Evolutionary conservation across 1,140 invertebrate genomes (phyloP), one percentile per base, ranked within the genome.

Genomic region (Drosophila littoralis): DNA sequence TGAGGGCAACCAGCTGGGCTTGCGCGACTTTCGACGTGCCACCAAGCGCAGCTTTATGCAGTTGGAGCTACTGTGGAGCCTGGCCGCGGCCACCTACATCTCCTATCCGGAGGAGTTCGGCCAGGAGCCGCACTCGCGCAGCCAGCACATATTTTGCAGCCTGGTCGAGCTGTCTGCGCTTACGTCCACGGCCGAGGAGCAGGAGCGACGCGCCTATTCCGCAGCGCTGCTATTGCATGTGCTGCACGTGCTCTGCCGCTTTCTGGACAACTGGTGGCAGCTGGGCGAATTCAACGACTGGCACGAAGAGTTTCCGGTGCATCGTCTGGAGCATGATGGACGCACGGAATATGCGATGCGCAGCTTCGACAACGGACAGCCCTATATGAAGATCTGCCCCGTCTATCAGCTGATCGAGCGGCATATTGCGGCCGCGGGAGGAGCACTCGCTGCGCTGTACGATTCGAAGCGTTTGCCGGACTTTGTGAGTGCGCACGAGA

Each of bases 221-320:
- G 64, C 45, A 0, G 42, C 57, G 0, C 2, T 74, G 57, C 17
- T 77, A 13, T 17, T 81, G 8, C 65, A 77, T 2, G 54, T 66
- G 13, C n/a, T 81, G 50, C 45, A 42, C n/a, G 60, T 63, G 1
- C 61, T 54, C 13, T 81, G 78, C 13, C 45, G 51, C 0, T 66
- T 66, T 8, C 12, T 81, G 22, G 69, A 77, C 28, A 63, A 17
- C 10, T 81, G 68, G 78, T 81, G 79, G 78, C 22, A 38, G 7
- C 10, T 43, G 2, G 79, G 78, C 7, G 38, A 67, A 0, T 70
- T 81, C 5, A 12, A 52, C 1, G 78, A 81, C 40, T 42, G 35
- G n/a, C 33, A 46, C 7, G 17, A 48, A 0, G 79, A 81, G 33
- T 81, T 81, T 12, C 32, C 57, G 0, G 58, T 10, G 1, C 7